Base-by-base conservation (phyloP, 2,113 vertebrate genomes). In the Gasterosteus aculeatus region DNA sequence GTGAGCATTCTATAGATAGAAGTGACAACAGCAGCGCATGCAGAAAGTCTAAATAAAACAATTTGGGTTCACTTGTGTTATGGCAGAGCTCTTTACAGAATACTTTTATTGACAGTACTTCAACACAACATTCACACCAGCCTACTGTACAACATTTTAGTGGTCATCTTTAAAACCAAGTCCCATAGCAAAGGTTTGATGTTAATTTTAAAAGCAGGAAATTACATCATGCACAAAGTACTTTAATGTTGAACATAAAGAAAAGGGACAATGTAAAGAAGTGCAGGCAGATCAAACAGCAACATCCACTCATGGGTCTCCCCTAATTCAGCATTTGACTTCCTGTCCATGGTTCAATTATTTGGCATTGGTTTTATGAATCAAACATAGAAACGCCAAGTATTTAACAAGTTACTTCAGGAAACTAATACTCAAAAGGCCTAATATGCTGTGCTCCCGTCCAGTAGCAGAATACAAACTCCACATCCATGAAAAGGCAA, bases 31-130 rank as follows among this genome's bases (percentile, higher is more conserved):
- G 35, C 2, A 39, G 18, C 35, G 62, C 68, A 29, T 79, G 69
- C 72, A 22, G 65, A 42, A 49, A 42, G 15, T 16, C 3, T 16
- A 60, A 8, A 47, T 26, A 10, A 38, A 31, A 53, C 16, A 7
- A 10, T 12, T 10, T 9, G 16, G 8, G 26, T 63, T 46, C 12
- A 59, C 29, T 33, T 63, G 2, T 53, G 35, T 57, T 54, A 33
- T 42, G 51, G 7, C 10, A 26, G 3, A 31, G 5, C 16, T 73
- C 80, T 69, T 85, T 85, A 85, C 79, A 82, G 72, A 91, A 84
- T 79, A 87, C 73, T 72, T 94, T 93, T 93, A 94, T 94, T 93
- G 61, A 89, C 83, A 83, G 67, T 80, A 78, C 77, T 86, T 41
- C 76, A 92, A 93, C 73, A 90, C 72, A 72, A 91, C 88, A 90